A percentile compares a stretch with the other conserved stretches of the same genome.
Conservation (phyloP, 2,113 vertebrate genomes). For the Mormyrus iriodes region DNA sequence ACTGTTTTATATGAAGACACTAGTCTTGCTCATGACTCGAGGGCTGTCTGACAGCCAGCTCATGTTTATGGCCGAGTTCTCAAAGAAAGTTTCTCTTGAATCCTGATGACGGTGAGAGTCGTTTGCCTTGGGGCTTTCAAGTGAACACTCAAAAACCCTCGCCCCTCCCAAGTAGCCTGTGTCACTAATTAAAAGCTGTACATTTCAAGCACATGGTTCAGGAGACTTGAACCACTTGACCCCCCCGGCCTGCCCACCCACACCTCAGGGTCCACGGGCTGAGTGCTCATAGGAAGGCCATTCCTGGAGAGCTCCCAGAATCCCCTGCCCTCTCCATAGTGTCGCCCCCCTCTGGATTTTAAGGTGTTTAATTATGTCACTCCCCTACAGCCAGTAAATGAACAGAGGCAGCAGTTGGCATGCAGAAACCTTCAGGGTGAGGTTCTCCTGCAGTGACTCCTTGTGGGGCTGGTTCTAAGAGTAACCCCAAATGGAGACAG, state of each 20-base stretch:
- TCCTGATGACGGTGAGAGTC: background rate
- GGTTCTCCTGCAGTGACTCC: background rate
- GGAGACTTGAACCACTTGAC: constrained; percentile 1
- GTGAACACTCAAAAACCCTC: background rate
- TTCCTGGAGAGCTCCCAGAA: constrained; percentile 6
- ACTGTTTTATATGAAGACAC: background rate
- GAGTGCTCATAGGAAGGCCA: background rate
- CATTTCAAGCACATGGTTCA: background rate
- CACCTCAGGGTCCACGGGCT: background rate
- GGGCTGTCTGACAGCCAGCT: background rate
- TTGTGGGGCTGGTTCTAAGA: background rate
- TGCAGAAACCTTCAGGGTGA: background rate
- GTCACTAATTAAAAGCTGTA: constrained; percentile 8
- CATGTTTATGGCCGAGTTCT: background rate
- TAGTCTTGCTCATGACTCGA: background rate
- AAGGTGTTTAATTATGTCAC: background rate
- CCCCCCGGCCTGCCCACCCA: background rate
- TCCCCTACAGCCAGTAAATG: background rate
- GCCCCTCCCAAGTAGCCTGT: background rate
- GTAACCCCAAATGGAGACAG: background rate
- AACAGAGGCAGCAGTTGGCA: background rate
- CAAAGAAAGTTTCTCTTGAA: background rate
- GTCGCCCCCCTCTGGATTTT: background rate
- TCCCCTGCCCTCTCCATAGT: background rate
- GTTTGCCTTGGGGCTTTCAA: background rate